These are phyloP conservation scores for Lerista edwardsae DNA, from an alignment of 2,797 vertebrate genomes.

Conservation along the genomic window DNA sequence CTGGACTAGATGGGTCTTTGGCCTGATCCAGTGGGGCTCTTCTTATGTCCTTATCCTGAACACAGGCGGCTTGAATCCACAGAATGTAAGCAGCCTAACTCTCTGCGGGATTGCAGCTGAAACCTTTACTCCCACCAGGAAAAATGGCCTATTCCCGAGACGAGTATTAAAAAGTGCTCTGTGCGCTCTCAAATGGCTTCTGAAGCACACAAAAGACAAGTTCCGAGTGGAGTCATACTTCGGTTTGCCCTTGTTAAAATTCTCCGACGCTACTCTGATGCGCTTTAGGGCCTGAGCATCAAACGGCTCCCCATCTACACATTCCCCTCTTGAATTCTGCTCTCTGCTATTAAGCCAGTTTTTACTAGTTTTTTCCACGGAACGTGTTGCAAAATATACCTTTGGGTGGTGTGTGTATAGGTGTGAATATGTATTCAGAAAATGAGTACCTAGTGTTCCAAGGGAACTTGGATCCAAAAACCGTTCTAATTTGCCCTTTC, in stretches of 20 bases:
- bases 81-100: no score
- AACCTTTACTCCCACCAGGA: no score
- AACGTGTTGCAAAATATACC: slow-evolving; percentile 2
- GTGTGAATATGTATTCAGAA: neutral
- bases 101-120: no score
- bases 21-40: no score
- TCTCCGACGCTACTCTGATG: slow-evolving; percentile 19
- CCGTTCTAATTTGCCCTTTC: slow-evolving; percentile 40
- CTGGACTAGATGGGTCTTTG: no score
- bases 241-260: slow-evolving; percentile 36
- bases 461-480: neutral
- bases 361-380: slow-evolving; percentile 32
- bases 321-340: neutral
- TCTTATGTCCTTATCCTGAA: no score
- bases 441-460: slow-evolving; percentile 9
- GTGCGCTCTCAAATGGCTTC: neutral
- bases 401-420: neutral
- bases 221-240: no score
- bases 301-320: neutral
- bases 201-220: neutral
- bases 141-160: neutral
- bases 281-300: slow-evolving; percentile 32
- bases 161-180: neutral
- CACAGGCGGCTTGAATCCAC: no score
- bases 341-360: neutral